Evolutionary conservation across 1,140 invertebrate species (phyloP), one percentile per base, ranked within the genome.

Genomic region (Callitettix versicolor): DNA sequence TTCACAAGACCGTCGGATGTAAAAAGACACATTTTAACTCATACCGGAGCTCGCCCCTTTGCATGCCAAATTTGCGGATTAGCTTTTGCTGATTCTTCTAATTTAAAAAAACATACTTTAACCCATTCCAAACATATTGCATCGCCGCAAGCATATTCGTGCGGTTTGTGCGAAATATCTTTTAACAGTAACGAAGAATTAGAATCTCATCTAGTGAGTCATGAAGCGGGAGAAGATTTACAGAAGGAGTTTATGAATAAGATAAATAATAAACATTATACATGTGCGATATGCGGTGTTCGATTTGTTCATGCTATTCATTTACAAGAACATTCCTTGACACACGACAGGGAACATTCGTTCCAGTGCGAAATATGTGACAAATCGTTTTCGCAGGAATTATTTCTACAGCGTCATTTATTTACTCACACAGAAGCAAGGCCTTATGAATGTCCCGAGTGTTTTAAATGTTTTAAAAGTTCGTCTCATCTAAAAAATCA

Each of bases 351-450:
- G 40, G 73, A 76, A 63, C 70, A 69, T 57, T 70, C 71, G 1
- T 75, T 70, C 47, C 66, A 69, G 46, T 77, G 75, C 54, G 66
- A 67, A 2, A 65, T 68, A 3, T 77, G 74, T 61, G 63, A 67
- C 14, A 67, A 69, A 57, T 55, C 59, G 15, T 62, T 62, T 30
- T 58, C 58, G 11, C 61, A 62, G 50, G 59, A 62, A 30, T 56
- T 59, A 11, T 60, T 54, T 41, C 65, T 91, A 20, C 81, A 80
- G 55, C 73, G 84, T 1, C 88, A 91, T 62, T 78, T 82, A 62
- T 73, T 85, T 34, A 82, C 79, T 18, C 87, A 91, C 64, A 86
- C 79, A 0, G 80, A 81, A 24, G 77, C 80, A 58, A 63, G 81
- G 24, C 81, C 82, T 0, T 82, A 78, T 62, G 64, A 68, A 15